Evolutionary conservation across 1,140 invertebrate species (phyloP), one percentile per base, ranked within the genome.

Genomic region (Melitaea cinxia): DNA sequence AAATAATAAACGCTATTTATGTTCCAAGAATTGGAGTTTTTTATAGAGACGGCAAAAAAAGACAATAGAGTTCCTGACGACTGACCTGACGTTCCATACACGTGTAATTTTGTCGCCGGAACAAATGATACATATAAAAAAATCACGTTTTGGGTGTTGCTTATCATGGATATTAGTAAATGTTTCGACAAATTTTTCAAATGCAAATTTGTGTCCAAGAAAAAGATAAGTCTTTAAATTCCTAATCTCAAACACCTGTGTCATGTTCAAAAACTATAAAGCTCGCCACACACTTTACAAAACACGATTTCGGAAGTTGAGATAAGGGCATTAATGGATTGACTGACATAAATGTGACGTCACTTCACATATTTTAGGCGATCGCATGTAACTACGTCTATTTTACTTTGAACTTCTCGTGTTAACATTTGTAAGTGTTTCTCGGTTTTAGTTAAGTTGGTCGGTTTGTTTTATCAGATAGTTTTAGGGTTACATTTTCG

Each of bases 311-410:
- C 83, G 85, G 84, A 88, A 88, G 83, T 88, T 71, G 24, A 87
- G 88, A 90, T 90, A 90, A 90, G 83, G 74, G 76, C 76, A 84
- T 87, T 89, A 90, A 90, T 90, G 86, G 86, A 90, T 89, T 90
- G 82, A 85, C 80, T 86, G 85, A 89, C 86, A 90, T 88, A 88
- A 89, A 89, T 85, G 88, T 88, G 84, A 88, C 88, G 88, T 90
- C 88, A 88, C 78, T 80, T 69, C 83, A 88, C 88, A 90, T 88
- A 88, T 88, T 88, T 90, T 81, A 83, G 76, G 64, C 77, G 77
- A 66, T 86, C 80, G 85, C 85, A 87, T 88, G 84, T 75, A 73
- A 17, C 23, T 30, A 26, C 45, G 52, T 24, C 85, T 76, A 78
- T 23, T 60, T 24, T 68, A 71, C 42, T 2, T n/a, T 30, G 78